These are phyloP conservation scores for Drosophila hamatofila DNA, from an alignment of 2,888 invertebrate genomes.

Conservation along the genomic window DNA sequence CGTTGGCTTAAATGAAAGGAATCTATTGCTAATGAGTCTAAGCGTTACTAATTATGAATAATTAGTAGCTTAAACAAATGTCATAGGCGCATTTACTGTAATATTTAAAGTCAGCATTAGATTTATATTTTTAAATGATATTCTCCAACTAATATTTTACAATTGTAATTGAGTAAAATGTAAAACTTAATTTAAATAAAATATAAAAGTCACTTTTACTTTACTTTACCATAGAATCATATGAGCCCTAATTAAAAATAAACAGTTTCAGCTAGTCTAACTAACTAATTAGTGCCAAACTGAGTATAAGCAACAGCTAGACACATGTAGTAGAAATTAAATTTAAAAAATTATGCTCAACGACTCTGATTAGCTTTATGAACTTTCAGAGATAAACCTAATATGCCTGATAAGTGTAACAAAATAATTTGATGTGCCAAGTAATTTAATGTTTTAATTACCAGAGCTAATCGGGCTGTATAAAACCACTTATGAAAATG, in stretches of 20 bases:
- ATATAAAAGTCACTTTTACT: neutral
- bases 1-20: neutral
- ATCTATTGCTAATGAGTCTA: neutral
- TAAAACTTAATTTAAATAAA: neutral
- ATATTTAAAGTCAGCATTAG: neutral
- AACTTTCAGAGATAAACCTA: slow-evolving; percentile 20
- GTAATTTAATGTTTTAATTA: slow-evolving; percentile 29
- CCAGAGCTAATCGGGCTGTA: slow-evolving; percentile 13
- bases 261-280: slow-evolving; percentile 11
- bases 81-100: neutral
- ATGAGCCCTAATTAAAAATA: neutral
- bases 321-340: slow-evolving; percentile 7
- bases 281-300: neutral
- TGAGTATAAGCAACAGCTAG: neutral
- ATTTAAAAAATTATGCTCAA: slow-evolving; percentile 18
- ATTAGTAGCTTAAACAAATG: neutral
- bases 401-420: slow-evolving; percentile 31
- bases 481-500: slow-evolving; percentile 4
- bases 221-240: neutral
- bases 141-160: neutral
- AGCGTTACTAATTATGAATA: neutral
- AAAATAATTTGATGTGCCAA: slow-evolving; percentile 20
- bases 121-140: neutral
- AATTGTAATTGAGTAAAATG: neutral
- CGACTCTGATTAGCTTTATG: slow-evolving; percentile 27